Conservation (phyloP, 1,140 invertebrate species). For the Drosophila tropicalis region DNA sequence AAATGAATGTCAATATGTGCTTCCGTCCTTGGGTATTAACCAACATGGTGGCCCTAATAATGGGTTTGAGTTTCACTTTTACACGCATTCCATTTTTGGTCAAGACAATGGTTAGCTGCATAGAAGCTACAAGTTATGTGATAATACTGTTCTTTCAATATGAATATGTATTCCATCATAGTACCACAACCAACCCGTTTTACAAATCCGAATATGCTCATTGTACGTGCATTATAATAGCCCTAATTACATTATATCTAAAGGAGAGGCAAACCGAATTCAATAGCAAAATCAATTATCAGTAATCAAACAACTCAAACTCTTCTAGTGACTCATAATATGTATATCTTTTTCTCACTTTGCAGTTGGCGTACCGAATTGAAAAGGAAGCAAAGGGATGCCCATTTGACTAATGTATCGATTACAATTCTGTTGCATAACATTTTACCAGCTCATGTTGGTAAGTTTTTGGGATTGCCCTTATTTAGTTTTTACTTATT, state of each 20-base stretch:
- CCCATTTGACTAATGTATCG: conserved; percentile 89
- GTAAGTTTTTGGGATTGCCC: conserved; percentile 84
- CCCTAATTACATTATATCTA: conserved; percentile 89
- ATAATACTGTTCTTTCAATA: conserved; percentile 86
- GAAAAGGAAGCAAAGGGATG: conserved; percentile 90
- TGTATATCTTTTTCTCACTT: too few species aligned
- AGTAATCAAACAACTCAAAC: conserved; percentile 41
- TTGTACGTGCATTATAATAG: conserved; percentile 87
- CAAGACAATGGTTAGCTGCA: conserved; percentile 88
- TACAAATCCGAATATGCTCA: conserved; percentile 87
- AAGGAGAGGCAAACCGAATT: conserved; percentile 95
- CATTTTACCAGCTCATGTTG: conserved; percentile 93
- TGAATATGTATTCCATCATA: conserved; percentile 84
- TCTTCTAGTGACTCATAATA: too few species aligned
- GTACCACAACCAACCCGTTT: conserved; percentile 87
- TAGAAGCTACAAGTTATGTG: conserved; percentile 87
- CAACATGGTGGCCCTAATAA: conserved; percentile 89
- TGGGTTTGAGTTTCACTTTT: conserved; percentile 92
- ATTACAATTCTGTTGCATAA: conserved; percentile 93
- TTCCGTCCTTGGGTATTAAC: conserved; percentile 90
- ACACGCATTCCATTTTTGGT: conserved; percentile 92
- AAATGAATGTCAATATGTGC: conserved; percentile 65
- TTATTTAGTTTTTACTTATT: neutral
- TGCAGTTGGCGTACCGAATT: conserved; percentile 91
- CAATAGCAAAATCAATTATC: conserved; percentile 90